phyloP scores from a whole-genome alignment of 2,797 vertebrate genomes.

The Pelodytes ibericus region DNA sequence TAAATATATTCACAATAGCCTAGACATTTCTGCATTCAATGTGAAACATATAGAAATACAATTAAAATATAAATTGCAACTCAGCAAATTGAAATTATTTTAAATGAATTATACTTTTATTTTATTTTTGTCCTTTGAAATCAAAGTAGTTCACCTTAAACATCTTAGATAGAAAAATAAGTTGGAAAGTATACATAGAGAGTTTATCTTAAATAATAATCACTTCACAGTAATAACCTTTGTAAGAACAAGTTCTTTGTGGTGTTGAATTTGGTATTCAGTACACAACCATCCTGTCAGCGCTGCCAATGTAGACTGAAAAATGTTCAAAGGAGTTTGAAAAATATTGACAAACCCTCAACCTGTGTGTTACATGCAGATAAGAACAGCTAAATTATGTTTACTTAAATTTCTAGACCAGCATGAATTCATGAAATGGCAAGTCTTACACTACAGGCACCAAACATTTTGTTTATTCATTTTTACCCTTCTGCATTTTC shows the following conservation, averaged over 20 bases:
- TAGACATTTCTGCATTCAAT: not conserved
- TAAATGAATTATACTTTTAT: not conserved
- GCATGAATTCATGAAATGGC: slow-evolving; percentile 58
- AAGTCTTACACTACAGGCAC: slow-evolving; percentile 56
- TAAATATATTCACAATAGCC: not conserved
- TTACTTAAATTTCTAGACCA: slow-evolving; percentile 62
- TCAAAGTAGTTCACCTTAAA: slow-evolving; percentile 63
- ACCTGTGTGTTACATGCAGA: slow-evolving; percentile 69
- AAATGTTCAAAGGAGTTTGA: slow-evolving; percentile 69
- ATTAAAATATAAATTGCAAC: not conserved
- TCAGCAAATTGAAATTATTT: not conserved
- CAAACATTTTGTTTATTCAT: slow-evolving; percentile 55
- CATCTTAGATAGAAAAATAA: slow-evolving; percentile 60
- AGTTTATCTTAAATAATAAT: slow-evolving; percentile 72
- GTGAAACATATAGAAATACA: not conserved
- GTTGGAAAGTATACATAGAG: slow-evolving; percentile 62
- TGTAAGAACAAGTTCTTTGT: slow-evolving; percentile 68
- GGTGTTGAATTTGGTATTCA: slow-evolving; percentile 65
- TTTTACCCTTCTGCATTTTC: slow-evolving; percentile 39
- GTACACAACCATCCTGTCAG: slow-evolving; percentile 64
- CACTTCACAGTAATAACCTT: slow-evolving; percentile 71
- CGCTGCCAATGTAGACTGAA: slow-evolving; percentile 69
- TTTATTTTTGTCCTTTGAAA: slow-evolving; percentile 55
- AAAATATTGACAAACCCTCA: slow-evolving; percentile 74
- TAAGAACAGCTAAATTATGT: slow-evolving; percentile 72